Evolutionary conservation across 2,888 invertebrate species (phyloP).

Genomic region (Drosophila mimica): DNA sequence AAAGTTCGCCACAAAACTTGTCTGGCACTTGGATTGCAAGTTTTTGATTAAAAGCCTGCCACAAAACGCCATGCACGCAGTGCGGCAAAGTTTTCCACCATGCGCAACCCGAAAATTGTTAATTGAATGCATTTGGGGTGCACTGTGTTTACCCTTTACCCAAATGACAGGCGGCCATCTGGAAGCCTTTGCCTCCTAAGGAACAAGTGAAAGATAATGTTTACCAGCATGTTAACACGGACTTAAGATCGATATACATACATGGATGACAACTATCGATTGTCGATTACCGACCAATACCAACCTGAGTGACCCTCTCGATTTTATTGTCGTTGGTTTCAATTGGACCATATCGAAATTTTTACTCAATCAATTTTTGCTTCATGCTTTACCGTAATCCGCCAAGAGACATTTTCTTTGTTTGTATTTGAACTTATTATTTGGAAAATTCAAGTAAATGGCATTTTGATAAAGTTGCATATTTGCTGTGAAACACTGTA

Average conservation of each 20-base stretch:
- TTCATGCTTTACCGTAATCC: background rate
- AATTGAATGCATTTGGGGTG: slow-evolving; percentile 71
- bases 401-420: background rate
- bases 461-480: background rate
- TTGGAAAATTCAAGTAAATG: background rate
- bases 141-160: slow-evolving; percentile 34
- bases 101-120: slow-evolving; percentile 65
- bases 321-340: background rate
- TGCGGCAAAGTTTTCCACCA: slow-evolving; percentile 46
- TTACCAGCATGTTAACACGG: background rate
- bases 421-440: background rate
- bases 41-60: slow-evolving; percentile 78
- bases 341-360: background rate
- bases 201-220: background rate
- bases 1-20: slow-evolving; percentile 73
- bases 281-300: background rate
- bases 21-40: slow-evolving; percentile 69
- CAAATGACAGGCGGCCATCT: slow-evolving; percentile 35
- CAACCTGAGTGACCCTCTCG: background rate
- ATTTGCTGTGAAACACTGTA: background rate
- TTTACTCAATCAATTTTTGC: background rate
- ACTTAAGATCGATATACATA: background rate
- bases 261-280: background rate
- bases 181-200: background rate
- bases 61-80: slow-evolving; percentile 60